phyloP scores from a whole-genome alignment of 64 coral and sea anemone genomes.

The Montipora foliosa region DNA sequence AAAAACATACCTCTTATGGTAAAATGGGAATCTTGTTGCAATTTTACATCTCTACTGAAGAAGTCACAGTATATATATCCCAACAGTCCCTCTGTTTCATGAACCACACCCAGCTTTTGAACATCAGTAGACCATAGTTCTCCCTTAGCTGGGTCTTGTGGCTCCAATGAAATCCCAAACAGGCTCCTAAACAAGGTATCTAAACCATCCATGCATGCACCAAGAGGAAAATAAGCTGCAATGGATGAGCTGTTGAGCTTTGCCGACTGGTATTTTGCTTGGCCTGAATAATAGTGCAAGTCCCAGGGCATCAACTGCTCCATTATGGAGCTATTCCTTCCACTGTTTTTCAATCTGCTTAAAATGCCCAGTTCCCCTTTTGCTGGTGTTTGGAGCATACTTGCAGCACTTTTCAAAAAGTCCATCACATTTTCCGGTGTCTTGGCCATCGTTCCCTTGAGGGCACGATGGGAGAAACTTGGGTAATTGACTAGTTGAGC shows the following conservation, averaged over 20 bases:
- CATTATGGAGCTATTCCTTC: slow-evolving; percentile 15
- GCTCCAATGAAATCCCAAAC: slow-evolving; percentile 82
- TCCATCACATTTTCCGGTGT: slow-evolving; percentile 87
- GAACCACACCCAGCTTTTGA: slow-evolving; percentile 89
- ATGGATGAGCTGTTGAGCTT: slow-evolving; percentile 73
- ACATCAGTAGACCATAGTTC: slow-evolving; percentile 93
- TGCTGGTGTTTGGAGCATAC: slow-evolving; percentile 82
- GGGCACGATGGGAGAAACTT: slow-evolving; percentile 80
- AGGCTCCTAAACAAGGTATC: slow-evolving; percentile 84
- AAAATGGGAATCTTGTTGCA: slow-evolving; percentile 97
- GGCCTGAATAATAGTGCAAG: slow-evolving; percentile 85
- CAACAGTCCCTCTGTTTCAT: slow-evolving; percentile 88
- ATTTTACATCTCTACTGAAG: slow-evolving; percentile 83
- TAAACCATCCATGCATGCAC: slow-evolving; percentile 95
- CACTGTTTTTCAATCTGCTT: slow-evolving; percentile 71
- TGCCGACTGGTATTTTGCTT: slow-evolving; percentile 81
- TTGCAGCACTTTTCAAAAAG: slow-evolving; percentile 75
- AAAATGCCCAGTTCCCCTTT: slow-evolving; percentile 79
- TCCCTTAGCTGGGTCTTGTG: slow-evolving; percentile 79
- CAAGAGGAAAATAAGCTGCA: slow-evolving; percentile 93
- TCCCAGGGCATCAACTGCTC: slow-evolving; percentile 93
- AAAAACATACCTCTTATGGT: slow-evolving; percentile 84
- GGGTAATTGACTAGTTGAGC: slow-evolving; percentile 88
- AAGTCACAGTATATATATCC: slow-evolving; percentile 99
- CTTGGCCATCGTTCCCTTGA: slow-evolving; percentile 96